Percentiles rank a stretch among this genome's conserved stretches.
Evolutionary conservation across 1,140 invertebrate species (phyloP).

Genomic region (Dufourea novaeangliae): DNA sequence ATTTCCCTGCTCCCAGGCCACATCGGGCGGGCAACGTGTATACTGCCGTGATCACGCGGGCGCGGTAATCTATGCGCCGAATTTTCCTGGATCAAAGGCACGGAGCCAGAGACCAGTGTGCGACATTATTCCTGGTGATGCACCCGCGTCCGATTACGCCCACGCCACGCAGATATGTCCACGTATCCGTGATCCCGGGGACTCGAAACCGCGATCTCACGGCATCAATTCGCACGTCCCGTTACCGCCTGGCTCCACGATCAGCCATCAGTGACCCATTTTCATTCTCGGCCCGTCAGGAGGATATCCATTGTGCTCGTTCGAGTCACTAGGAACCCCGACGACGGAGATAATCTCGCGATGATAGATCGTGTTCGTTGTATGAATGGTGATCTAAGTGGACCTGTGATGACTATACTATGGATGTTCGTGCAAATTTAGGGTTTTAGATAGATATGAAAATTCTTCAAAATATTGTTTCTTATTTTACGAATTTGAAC

Average conservation of each 20-base stretch:
- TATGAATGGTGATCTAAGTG: too few species aligned
- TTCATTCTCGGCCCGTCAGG: background rate
- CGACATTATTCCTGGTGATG: background rate
- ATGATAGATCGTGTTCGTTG: too few species aligned
- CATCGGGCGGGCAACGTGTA: constrained; percentile 51
- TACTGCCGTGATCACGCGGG: constrained; percentile 30
- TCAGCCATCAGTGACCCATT: background rate
- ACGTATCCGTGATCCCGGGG: background rate
- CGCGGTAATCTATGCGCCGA: constrained; percentile 45
- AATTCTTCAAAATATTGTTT: too few species aligned
- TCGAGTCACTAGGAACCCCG: background rate
- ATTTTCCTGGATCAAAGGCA: constrained; percentile 45
- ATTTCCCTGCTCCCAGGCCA: constrained; percentile 37
- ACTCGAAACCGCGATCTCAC: background rate
- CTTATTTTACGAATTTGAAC: too few species aligned
- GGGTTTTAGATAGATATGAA: too few species aligned
- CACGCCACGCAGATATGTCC: background rate
- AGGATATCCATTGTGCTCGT: background rate
- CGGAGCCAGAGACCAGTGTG: too few species aligned
- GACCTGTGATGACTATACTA: too few species aligned
- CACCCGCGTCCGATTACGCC: constrained; percentile 3
- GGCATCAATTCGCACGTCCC: background rate
- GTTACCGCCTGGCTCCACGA: background rate
- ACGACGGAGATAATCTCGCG: background rate
- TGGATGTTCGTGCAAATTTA: too few species aligned